Percentiles rank a stretch among this genome's conserved stretches.
These are phyloP conservation scores for Chaetura pelagica DNA, from an alignment of 2,113 vertebrate genomes.

Conservation along the genomic window DNA sequence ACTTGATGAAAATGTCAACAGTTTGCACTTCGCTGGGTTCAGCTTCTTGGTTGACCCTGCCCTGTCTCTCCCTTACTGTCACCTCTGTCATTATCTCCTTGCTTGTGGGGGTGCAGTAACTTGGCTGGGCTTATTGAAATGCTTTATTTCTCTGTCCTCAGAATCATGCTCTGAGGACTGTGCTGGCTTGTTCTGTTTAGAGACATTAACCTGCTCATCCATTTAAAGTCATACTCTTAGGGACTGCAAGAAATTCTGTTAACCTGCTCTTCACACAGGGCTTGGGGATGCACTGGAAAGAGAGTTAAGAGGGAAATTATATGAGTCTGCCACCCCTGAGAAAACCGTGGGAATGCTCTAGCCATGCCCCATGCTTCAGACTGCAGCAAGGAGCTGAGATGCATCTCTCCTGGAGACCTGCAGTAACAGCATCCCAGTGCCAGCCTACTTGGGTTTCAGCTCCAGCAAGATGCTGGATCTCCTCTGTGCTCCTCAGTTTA, in stretches of 20 bases:
- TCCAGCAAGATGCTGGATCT: not conserved
- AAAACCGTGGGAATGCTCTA: not conserved
- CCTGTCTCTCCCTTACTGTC: not conserved
- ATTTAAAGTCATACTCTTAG: not conserved
- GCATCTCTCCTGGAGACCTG: not conserved
- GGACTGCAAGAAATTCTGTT: not conserved
- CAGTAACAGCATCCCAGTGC: not conserved
- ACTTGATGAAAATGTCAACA: not conserved
- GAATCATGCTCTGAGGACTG: not conserved
- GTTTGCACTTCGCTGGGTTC: not conserved
- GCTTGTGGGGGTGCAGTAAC: not conserved
- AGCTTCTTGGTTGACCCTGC: not conserved
- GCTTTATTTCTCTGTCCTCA: not conserved
- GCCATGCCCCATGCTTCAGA: rapidly evolving
- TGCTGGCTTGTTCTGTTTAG: not conserved
- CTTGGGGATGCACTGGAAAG: not conserved
- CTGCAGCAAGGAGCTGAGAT: rapidly evolving
- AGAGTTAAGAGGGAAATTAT: not conserved
- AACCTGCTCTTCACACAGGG: not conserved
- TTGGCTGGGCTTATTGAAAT: not conserved
- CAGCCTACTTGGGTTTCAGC: not conserved
- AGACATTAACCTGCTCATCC: not conserved
- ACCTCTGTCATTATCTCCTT: not conserved
- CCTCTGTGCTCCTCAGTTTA: not conserved
- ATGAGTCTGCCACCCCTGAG: not conserved